Percentiles rank a stretch among this genome's conserved stretches.
Conservation (phyloP, 2,888 invertebrate species). For the Hypercompe scribonia region DNA sequence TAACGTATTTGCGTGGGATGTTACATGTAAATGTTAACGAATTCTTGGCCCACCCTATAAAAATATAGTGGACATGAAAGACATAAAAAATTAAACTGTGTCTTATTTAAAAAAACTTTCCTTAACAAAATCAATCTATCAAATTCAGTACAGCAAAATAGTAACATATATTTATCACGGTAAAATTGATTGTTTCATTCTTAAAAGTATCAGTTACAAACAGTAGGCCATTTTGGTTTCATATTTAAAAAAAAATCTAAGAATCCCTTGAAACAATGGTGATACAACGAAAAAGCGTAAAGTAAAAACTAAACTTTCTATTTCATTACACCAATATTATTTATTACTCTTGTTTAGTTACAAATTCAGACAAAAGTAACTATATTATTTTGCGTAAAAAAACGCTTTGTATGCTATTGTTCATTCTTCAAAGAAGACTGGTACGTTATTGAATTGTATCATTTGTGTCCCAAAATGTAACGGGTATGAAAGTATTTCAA, state of each 20-base stretch:
- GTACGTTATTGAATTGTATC: slow-evolving; percentile 25
- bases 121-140: neutral
- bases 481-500: slow-evolving; percentile 23
- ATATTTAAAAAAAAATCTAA: slow-evolving; percentile 36
- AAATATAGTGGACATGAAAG: neutral
- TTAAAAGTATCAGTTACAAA: slow-evolving; percentile 39
- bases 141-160: neutral
- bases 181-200: slow-evolving; percentile 24
- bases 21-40: too few relatives aligned
- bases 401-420: slow-evolving; percentile 26
- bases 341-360: slow-evolving; percentile 54
- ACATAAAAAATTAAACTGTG: slow-evolving; percentile 1
- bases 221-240: slow-evolving; percentile 61
- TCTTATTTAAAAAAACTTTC: neutral
- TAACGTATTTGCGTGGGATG: too few relatives aligned
- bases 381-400: slow-evolving; percentile 39
- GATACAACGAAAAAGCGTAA: slow-evolving; percentile 42
- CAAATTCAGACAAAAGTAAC: slow-evolving; percentile 55
- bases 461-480: slow-evolving; percentile 21
- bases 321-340: slow-evolving; percentile 56
- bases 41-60: too few relatives aligned
- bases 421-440: slow-evolving; percentile 18
- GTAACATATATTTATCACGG: slow-evolving; percentile 8
- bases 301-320: slow-evolving; percentile 56
- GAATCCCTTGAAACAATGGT: slow-evolving; percentile 48